These are phyloP conservation scores for Trichomalopsis sarcophagae DNA, from an alignment of 1,140 invertebrate species.

Conservation along the genomic window DNA sequence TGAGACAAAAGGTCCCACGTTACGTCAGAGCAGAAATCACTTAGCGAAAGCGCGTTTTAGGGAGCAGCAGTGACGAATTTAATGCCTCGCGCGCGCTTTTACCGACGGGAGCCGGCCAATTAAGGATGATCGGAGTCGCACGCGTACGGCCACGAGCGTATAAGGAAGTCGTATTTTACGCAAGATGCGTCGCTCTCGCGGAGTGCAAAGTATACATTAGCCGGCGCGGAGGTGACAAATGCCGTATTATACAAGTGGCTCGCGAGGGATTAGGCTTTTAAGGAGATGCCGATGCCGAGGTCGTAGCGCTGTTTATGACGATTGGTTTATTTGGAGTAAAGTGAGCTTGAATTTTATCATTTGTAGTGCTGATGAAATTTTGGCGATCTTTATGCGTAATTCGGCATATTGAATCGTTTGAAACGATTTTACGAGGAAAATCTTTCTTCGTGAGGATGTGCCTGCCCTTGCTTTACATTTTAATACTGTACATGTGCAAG, in stretches of 20 bases:
- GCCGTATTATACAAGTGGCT: constrained; percentile 33
- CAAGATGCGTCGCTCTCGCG: neutral
- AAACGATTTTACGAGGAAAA: too few species aligned
- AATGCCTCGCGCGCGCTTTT: neutral
- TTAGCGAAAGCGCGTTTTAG: neutral
- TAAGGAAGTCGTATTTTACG: constrained; percentile 2
- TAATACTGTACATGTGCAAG: too few species aligned
- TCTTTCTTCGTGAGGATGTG: too few species aligned
- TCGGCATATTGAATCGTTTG: too few species aligned
- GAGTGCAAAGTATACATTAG: neutral
- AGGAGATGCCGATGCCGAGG: constrained; percentile 31
- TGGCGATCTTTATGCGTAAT: too few species aligned
- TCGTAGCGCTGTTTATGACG: neutral
- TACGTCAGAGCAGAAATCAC: neutral
- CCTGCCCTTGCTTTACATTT: too few species aligned
- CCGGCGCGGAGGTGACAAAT: neutral
- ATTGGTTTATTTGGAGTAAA: constrained; percentile 20
- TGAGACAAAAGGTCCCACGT: neutral
- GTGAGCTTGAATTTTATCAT: constrained; percentile 21
- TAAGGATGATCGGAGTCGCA: neutral
- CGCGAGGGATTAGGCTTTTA: constrained; percentile 28
- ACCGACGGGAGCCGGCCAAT: neutral
- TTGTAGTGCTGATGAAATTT: neutral
- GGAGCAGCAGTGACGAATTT: neutral
- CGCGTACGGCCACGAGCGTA: neutral